Percentiles rank a stretch among this genome's conserved stretches.
Conservation (phyloP, 2,113 vertebrate genomes). For the Sprattus sprattus region DNA sequence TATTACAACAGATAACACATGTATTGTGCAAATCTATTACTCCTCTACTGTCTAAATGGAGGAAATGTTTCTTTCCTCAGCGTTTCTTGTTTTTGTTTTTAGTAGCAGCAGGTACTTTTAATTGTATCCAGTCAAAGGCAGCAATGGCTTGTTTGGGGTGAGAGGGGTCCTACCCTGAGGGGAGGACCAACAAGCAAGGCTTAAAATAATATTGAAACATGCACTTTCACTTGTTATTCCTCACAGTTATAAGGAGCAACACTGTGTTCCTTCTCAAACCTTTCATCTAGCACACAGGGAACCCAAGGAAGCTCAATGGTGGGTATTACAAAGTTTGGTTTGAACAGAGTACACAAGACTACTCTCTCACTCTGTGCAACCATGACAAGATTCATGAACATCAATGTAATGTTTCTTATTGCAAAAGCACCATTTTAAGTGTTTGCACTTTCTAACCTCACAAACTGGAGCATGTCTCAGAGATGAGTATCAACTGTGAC, state of each 20-base stretch:
- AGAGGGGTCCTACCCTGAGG: conserved; percentile 48
- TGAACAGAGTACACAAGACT: background rate
- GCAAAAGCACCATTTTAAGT: too few species aligned
- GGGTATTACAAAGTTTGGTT: background rate
- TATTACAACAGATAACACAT: background rate
- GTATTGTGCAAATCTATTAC: background rate
- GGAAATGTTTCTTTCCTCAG: background rate
- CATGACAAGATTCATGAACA: background rate
- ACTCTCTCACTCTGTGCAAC: background rate
- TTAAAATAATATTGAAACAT: conserved; percentile 42
- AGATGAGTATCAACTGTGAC: too few species aligned
- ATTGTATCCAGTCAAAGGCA: background rate
- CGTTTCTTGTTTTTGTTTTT: conserved; percentile 27
- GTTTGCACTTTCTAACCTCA: background rate
- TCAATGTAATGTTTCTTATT: background rate
- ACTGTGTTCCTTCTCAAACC: background rate
- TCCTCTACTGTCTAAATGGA: background rate
- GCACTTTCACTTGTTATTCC: conserved; percentile 36
- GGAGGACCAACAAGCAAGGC: conserved; percentile 45
- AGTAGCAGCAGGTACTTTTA: background rate
- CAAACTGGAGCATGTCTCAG: background rate
- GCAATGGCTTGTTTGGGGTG: conserved; percentile 50
- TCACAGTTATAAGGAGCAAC: conserved; percentile 19
- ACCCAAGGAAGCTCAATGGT: background rate
- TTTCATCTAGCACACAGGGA: background rate